Evolutionary conservation across 1,140 invertebrate species (phyloP).

Genomic region (Euwallacea fornicatus): DNA sequence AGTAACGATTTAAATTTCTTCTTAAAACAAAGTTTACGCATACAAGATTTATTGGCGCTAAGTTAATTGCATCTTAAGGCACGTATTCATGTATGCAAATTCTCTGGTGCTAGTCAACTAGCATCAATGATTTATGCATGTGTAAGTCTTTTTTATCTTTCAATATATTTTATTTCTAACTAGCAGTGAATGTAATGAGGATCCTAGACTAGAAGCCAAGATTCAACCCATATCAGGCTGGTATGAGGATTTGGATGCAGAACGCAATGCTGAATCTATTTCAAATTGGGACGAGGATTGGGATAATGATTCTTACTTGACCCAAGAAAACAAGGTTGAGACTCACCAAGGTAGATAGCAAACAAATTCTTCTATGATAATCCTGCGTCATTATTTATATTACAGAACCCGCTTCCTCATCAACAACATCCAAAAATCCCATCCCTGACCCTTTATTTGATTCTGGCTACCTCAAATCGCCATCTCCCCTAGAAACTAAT

Average conservation of each 20-base stretch:
- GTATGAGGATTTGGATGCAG: not conserved
- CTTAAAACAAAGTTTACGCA: too few species aligned
- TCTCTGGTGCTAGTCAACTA: not conserved
- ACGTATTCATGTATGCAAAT: not conserved
- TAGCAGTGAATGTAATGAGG: slow-evolving; percentile 30
- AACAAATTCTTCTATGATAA: not conserved
- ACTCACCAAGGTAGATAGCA: not conserved
- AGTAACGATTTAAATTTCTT: too few species aligned
- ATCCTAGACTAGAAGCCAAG: slow-evolving; percentile 25
- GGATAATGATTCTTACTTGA: not conserved
- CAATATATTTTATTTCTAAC: not conserved
- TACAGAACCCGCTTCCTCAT: slow-evolving; percentile 11
- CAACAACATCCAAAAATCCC: slow-evolving; percentile 8
- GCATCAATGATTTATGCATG: not conserved
- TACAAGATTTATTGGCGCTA: too few species aligned
- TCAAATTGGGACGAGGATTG: slow-evolving; percentile 39
- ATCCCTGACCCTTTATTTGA: slow-evolving; percentile 50
- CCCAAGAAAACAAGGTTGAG: slow-evolving; percentile 3
- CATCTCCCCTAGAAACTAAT: slow-evolving; percentile 44
- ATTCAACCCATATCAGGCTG: not conserved
- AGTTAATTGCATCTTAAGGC: too few species aligned
- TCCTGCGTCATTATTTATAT: not conserved
- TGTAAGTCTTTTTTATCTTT: not conserved
- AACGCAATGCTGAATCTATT: slow-evolving; percentile 19
- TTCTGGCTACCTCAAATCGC: slow-evolving; percentile 59